A percentile compares a stretch with the other conserved stretches of the same genome.
These are phyloP conservation scores for Synodontis membranacea DNA, from an alignment of 2,113 vertebrate genomes.

Conservation along the genomic window DNA sequence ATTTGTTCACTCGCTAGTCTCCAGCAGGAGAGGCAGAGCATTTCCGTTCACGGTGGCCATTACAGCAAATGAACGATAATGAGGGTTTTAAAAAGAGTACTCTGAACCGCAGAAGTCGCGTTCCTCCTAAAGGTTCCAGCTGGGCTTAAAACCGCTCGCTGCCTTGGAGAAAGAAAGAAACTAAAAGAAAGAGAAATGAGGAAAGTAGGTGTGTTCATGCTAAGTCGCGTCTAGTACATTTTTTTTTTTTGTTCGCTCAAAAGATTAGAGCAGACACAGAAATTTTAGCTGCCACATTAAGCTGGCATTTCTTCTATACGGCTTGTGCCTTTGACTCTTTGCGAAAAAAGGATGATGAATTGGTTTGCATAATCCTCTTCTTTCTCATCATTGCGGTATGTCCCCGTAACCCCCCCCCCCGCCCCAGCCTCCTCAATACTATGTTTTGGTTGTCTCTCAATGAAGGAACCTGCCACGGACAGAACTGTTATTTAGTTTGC, in stretches of 20 bases:
- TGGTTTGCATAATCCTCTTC: slow-evolving; percentile 33
- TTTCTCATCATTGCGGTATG: slow-evolving; percentile 17
- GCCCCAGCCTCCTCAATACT: background rate
- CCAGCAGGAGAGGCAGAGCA: background rate
- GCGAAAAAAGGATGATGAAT: slow-evolving; percentile 36
- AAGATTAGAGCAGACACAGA: slow-evolving; percentile 9
- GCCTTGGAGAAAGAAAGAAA: background rate
- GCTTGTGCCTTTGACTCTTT: slow-evolving; percentile 24
- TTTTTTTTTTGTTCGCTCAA: slow-evolving; percentile 37
- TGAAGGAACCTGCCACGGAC: slow-evolving; percentile 21
- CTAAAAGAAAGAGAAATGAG: background rate
- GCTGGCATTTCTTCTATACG: slow-evolving; percentile 40
- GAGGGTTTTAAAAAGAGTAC: slow-evolving; percentile 25
- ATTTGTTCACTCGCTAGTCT: slow-evolving; percentile 21
- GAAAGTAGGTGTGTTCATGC: background rate
- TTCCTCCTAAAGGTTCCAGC: slow-evolving; percentile 30
- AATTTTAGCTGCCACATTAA: slow-evolving; percentile 11
- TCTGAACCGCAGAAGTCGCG: slow-evolving; percentile 1
- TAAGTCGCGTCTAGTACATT: slow-evolving; percentile 11
- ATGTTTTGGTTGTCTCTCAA: slow-evolving; percentile 38
- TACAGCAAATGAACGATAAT: slow-evolving; percentile 33
- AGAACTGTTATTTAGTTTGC: slow-evolving; percentile 51
- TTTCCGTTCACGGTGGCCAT: slow-evolving; percentile 19
- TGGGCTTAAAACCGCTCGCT: slow-evolving; percentile 20
- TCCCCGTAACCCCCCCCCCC: background rate